phyloP scores from a whole-genome alignment of 2,797 vertebrate species.

The Periophthalmus magnuspinnatus region DNA sequence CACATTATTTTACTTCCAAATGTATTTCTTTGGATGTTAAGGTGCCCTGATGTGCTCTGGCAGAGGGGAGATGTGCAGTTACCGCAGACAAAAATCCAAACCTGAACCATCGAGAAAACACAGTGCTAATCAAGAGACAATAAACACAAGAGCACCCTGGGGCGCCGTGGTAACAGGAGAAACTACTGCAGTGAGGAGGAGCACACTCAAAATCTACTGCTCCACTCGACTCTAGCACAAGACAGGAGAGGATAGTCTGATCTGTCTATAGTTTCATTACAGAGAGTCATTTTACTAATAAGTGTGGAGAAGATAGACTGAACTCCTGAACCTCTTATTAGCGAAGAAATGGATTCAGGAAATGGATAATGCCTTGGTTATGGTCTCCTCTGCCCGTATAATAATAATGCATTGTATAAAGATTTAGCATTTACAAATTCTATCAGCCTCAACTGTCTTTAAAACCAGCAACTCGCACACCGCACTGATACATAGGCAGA shows the following conservation, averaged over 20 bases:
- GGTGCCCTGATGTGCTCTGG: slow-evolving; percentile 62
- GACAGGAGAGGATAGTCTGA: background rate
- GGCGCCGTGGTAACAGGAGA: slow-evolving; percentile 49
- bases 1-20: too few species aligned
- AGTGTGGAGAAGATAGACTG: background rate
- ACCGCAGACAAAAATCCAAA: slow-evolving; percentile 54
- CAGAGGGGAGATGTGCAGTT: slow-evolving; percentile 46
- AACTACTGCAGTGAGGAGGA: slow-evolving; percentile 40
- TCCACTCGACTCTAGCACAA: background rate
- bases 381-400: background rate
- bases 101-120: slow-evolving; percentile 63
- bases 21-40: slow-evolving; percentile 16
- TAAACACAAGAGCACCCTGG: slow-evolving; percentile 67
- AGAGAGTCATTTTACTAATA: background rate
- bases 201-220: slow-evolving; percentile 6
- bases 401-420: too few species aligned
- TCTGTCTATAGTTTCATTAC: background rate
- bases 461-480: too few species aligned
- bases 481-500: too few species aligned
- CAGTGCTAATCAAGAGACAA: slow-evolving; percentile 69
- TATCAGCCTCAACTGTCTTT: too few species aligned
- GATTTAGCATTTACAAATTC: too few species aligned
- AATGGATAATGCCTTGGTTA: background rate
- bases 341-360: background rate
- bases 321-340: background rate